These are phyloP conservation scores for Myotis pilosus DNA, from an alignment of 2,797 vertebrate genomes.

Conservation along the genomic window DNA sequence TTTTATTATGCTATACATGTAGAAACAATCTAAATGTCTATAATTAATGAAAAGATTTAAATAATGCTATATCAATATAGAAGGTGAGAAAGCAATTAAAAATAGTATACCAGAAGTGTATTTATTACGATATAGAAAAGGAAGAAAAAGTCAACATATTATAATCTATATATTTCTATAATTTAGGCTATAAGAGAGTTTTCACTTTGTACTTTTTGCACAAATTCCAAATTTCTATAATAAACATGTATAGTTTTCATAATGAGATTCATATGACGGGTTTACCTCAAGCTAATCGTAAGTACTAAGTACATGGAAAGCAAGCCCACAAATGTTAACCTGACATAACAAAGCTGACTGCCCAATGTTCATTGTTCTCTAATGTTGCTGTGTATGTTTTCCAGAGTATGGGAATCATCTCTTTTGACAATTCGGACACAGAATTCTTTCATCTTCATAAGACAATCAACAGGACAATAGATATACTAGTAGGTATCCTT, in stretches of 20 bases:
- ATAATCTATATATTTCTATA: neutral
- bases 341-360: neutral
- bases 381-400: neutral
- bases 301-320: neutral
- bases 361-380: neutral
- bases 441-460: neutral
- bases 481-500: neutral
- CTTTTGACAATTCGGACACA: neutral
- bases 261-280: neutral
- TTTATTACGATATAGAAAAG: neutral
- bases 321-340: neutral
- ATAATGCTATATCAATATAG: neutral
- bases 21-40: neutral
- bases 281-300: neutral
- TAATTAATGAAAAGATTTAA: neutral
- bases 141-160: neutral
- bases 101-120: neutral
- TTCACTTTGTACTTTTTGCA: neutral
- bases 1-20: neutral
- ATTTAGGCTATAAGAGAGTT: neutral
- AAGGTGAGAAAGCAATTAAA: neutral
- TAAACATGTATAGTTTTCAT: neutral
- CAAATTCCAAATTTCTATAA: slow-evolving; percentile 3
- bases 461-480: neutral
- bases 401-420: neutral